Evolutionary conservation across 2,797 vertebrate species (phyloP).

Genomic region (Alosa sapidissima): DNA sequence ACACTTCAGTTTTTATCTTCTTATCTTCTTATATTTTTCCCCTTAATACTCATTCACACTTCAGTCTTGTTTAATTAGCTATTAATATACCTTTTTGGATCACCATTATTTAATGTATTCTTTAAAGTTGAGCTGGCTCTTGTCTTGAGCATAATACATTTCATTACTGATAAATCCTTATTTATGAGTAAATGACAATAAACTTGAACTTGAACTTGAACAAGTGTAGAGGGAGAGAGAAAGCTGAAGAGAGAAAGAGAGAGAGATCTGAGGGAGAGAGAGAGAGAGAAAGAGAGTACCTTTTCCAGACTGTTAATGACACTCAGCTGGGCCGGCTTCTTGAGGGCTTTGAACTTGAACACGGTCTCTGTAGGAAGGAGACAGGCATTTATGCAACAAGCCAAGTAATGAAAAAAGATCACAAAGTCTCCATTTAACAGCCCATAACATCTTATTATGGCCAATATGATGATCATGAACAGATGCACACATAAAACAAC

Average conservation of each 20-base stretch:
- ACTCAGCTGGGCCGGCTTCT: conserved; percentile 94
- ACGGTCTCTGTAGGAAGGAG: conserved; percentile 85
- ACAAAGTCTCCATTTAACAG: neutral
- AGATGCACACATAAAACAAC: neutral
- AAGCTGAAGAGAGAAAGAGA: neutral
- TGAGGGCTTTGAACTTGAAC: conserved; percentile 94
- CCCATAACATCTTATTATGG: neutral
- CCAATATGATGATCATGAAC: neutral
- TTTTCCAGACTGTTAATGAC: conserved; percentile 99
- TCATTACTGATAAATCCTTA: no score
- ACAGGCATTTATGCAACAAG: neutral
- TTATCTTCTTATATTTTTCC: no score
- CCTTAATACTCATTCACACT: no score
- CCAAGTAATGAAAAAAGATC: neutral
- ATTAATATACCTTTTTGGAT: no score
- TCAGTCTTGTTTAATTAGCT: no score
- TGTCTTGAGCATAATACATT: no score
- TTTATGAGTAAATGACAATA: no score
- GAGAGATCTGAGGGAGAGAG: neutral
- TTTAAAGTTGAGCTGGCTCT: no score
- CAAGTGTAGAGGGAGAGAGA: no score
- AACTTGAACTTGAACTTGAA: no score
- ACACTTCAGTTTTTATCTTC: no score
- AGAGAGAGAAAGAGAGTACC: conserved; percentile 61
- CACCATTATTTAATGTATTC: no score